Conservation (phyloP, 2,888 invertebrate genomes). For the Sphaeridia pumilis region DNA sequence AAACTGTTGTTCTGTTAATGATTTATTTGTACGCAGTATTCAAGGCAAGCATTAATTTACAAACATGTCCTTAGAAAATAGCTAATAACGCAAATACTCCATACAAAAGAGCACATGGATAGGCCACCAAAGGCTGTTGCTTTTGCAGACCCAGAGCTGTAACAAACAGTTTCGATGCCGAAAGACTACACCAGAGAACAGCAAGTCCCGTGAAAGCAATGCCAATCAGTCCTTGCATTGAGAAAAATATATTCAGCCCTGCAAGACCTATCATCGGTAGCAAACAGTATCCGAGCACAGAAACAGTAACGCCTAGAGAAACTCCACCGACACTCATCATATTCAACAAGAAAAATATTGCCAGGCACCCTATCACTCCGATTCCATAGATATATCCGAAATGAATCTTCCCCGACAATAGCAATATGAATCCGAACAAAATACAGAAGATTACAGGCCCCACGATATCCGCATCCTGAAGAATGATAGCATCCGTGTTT, state of each 20-base stretch:
- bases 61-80: constrained; percentile 59
- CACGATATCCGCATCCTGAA: constrained; percentile 77
- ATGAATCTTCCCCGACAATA: constrained; percentile 60
- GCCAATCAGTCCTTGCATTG: constrained; percentile 62
- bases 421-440: constrained; percentile 56
- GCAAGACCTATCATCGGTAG: constrained; percentile 84
- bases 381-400: constrained; percentile 92
- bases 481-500: constrained; percentile 60
- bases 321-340: constrained; percentile 69
- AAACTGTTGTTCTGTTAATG: too few relatives aligned
- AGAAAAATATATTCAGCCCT: constrained; percentile 60
- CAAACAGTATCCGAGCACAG: constrained; percentile 84
- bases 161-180: constrained; percentile 82
- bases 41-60: too few relatives aligned
- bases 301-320: constrained; percentile 65
- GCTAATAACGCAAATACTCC: constrained; percentile 86
- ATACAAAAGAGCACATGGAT: constrained; percentile 84
- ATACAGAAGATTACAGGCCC: constrained; percentile 86
- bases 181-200: constrained; percentile 80
- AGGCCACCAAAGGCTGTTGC: constrained; percentile 74
- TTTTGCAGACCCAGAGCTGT: constrained; percentile 77
- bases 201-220: constrained; percentile 54
- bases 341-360: constrained; percentile 75
- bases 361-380: constrained; percentile 73
- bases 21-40: too few relatives aligned